Evolutionary conservation across 2,113 vertebrate species (phyloP), one percentile per base, ranked within the genome.

Genomic region (Gambusia holbrooki): DNA sequence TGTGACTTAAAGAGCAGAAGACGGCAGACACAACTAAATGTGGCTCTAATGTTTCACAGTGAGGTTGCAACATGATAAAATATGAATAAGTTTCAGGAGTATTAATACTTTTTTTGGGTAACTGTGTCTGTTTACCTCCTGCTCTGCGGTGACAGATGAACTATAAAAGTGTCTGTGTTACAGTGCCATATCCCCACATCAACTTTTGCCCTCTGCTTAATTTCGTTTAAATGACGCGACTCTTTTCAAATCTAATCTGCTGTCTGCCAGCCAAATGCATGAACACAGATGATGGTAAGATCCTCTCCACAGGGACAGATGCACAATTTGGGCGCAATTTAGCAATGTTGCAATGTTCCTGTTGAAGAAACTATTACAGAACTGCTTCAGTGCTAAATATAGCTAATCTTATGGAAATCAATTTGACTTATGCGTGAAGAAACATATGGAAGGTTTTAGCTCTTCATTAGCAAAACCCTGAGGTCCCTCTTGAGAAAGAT

Each of bases 161-260:
- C 76, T 64, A 32, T 48, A 29, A 3, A 0, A 27, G 58, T 17
- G 17, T 58, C 74, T 27, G 40, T 1, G 40, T 78, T 69, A 68
- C 79, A 68, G 45, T 42, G 35, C 14, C 64, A 62, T 29, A 60
- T 65, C 27, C 37, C 40, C 1, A 19, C 70, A 29, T 92, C 69
- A 87, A 72, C 85, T 77, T 84, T 82, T 87, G 79, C 81, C 84
- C 71, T 75, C 76, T 76, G 76, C 66, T 87, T 88, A 88, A 88
- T 61, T 66, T 84, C 2, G 82, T 89, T 91, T 71, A 28, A 74
- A 62, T 84, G 77, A 89, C 66, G 77, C 40, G 58, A 71, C 62
- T 77, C 61, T 82, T 88, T 79, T 84, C 29, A 87, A 88, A 87
- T 90, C 69, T 32, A 86, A 88, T 88, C 4, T 15, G 54, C 80